Base-by-base conservation (phyloP, 2,113 vertebrate genomes). In the Equus przewalskii region DNA sequence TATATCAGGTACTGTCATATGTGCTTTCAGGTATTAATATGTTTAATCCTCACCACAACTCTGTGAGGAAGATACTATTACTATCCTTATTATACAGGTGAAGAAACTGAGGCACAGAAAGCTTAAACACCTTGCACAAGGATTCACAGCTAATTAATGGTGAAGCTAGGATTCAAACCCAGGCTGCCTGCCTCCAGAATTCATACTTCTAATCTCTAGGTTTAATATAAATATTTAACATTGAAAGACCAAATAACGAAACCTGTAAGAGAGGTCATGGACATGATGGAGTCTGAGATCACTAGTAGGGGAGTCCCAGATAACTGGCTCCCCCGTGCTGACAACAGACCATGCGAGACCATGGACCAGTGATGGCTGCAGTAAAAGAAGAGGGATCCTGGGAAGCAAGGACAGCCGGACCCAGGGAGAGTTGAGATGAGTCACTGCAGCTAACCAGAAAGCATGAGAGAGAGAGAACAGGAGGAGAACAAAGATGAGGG, bases 1-100 rank as follows among this genome's bases (percentile, higher is more conserved):
- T 2, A 0, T 21, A 15, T n/a, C 41, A 36, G 41, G 13, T 65
- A 6, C 0, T 6, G 1, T 73, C 46, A 28, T 0, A 7, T 1
- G 10, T 67, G 11, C 15, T 78, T 69, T 49, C 46, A 33, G 0
- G 1, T 30, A 7, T 44, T 4, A 36, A 30, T 7, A 3, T 12
- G 65, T 22, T 70, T 13, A 75, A 44, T 67, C 18, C 51, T 94
- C 19, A 51, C 24, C 24, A 46, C 33, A 49, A 7, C 4, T 28
- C 46, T 14, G 0, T 26, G 26, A 54, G 44, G 30, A 78, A 85
- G 46, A 36, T 41, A 44, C 15, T 2, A 21, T 7, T 28, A 6
- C n/a, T 46, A 8, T n/a, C 56, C 33, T 83, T 80, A 54, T 33
- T 76, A 92, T 84, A 85, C 9, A 54, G 22, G n/a, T 1, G 11